Evolutionary conservation across 2,888 invertebrate genomes (phyloP).

Genomic region (Aleiodes alternator): DNA sequence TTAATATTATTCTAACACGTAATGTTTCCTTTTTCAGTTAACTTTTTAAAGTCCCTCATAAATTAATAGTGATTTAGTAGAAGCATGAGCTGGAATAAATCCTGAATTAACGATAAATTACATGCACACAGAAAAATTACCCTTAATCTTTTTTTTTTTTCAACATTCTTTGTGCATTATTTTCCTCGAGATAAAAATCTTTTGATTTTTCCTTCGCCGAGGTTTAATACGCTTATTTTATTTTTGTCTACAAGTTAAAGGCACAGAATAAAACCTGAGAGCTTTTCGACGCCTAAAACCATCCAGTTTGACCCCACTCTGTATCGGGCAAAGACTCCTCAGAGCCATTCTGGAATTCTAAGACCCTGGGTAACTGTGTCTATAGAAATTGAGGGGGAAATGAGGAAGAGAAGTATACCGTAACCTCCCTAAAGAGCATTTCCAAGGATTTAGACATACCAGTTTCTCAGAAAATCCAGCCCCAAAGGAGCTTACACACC

Average conservation of each 20-base stretch:
- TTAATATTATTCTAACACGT: constrained; percentile 49
- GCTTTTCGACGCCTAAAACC: constrained; percentile 20
- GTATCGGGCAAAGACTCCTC: constrained; percentile 25
- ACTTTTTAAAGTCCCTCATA: constrained; percentile 39
- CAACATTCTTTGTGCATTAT: not conserved
- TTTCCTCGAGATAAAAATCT: no score
- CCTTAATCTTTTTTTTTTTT: not conserved
- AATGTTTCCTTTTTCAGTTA: constrained; percentile 9
- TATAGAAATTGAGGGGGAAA: not conserved
- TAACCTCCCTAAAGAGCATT: constrained; percentile 51
- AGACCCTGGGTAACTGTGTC: constrained; percentile 15
- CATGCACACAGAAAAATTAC: no score
- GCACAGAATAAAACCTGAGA: not conserved
- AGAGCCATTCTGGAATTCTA: constrained; percentile 4
- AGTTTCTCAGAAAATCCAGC: constrained; percentile 34
- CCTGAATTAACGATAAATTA: not conserved
- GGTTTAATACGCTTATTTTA: no score
- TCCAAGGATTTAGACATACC: constrained; percentile 54
- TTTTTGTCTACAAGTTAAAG: no score
- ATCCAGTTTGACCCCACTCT: constrained; percentile 11
- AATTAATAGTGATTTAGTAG: constrained; percentile 39
- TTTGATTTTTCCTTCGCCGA: no score
- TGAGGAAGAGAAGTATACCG: not conserved
- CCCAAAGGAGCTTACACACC: constrained; percentile 46
- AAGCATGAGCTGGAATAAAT: not conserved